Base-by-base conservation (phyloP, 2,113 vertebrate genomes). In the Elephas maximus region DNA sequence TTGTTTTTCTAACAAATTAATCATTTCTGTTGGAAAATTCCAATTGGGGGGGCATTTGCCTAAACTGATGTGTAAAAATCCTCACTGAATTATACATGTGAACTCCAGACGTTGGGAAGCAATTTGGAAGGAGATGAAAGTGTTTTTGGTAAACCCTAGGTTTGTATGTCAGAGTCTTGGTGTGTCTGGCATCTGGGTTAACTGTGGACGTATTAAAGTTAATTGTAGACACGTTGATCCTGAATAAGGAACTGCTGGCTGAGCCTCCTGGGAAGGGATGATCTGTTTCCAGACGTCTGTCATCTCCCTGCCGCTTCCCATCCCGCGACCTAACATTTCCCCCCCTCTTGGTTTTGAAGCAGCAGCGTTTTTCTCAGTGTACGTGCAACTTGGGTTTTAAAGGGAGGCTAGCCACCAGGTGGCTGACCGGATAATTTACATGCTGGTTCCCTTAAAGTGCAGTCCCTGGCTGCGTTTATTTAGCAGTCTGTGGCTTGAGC, bases 331-430 rank as follows among this genome's bases (percentile, higher is more conserved):
- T 30, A 18, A 37, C 69, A n/a, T 18, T 57, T 17, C 26, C 37
- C 97, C 97, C 92, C n/a, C 67, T 94, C 90, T 84, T 84, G 93
- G 97, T 97, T 90, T 92, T 63, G 96, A 97, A 93, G 97, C 94
- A 94, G 71, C 94, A 96, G 26, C 24, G 45, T 97, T 96, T 94
- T 98, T 94, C 97, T 97, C 96, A 91, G 96, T 96, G 96, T 96
- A 96, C 93, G 21, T 67, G 97, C 97, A 98, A 76, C 90, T 97
- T 95, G 94, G 94, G 62, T 96, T 97, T 60, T 97, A 97, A 98
- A 97, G 96, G 91, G 95, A 97, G 95, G 95, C 80, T 51, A 88
- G 97, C 97, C 97, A 92, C 81, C 92, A 97, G 97, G 97, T 97
- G 96, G 97, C 96, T 85, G 45, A 26, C 96, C 94, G 51, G 89